phyloP scores from a whole-genome alignment of 2,797 vertebrate species.

The Danio tinwini region DNA sequence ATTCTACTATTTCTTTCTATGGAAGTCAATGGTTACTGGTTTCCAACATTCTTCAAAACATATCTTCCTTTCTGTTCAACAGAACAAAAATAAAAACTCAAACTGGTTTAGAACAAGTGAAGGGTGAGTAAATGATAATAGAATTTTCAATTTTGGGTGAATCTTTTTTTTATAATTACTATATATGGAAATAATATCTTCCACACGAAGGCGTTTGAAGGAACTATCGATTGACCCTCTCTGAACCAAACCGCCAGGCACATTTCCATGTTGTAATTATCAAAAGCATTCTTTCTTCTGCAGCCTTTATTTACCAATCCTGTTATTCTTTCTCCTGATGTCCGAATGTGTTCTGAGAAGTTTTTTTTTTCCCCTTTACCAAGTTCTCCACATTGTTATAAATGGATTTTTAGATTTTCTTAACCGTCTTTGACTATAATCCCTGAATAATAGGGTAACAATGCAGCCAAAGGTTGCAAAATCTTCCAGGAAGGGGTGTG shows the following conservation, averaged over 20 bases:
- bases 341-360: conserved; percentile 71
- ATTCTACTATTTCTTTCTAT: too few relatives aligned
- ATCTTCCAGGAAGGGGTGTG: conserved; percentile 23
- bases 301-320: conserved; percentile 71
- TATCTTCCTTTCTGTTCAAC: too few relatives aligned
- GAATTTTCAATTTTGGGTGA: too few relatives aligned
- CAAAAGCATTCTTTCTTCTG: conserved; percentile 84
- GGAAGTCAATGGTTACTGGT: too few relatives aligned
- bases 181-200: conserved; percentile 10
- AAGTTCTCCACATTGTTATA: conserved; percentile 69
- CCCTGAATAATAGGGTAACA: conserved; percentile 70
- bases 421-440: conserved; percentile 72
- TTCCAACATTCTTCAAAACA: too few relatives aligned
- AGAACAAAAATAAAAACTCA: too few relatives aligned
- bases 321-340: conserved; percentile 59
- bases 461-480: conserved; percentile 65
- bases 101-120: too few relatives aligned
- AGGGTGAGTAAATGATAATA: too few relatives aligned
- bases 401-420: conserved; percentile 64
- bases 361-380: conserved; percentile 58
- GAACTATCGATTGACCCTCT: conserved; percentile 33
- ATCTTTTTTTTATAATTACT: not conserved
- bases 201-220: not conserved
- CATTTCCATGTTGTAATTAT: conserved; percentile 77
- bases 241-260: conserved; percentile 68